Conservation (phyloP, 2,797 vertebrate genomes). For the Iguana delicatissima region DNA sequence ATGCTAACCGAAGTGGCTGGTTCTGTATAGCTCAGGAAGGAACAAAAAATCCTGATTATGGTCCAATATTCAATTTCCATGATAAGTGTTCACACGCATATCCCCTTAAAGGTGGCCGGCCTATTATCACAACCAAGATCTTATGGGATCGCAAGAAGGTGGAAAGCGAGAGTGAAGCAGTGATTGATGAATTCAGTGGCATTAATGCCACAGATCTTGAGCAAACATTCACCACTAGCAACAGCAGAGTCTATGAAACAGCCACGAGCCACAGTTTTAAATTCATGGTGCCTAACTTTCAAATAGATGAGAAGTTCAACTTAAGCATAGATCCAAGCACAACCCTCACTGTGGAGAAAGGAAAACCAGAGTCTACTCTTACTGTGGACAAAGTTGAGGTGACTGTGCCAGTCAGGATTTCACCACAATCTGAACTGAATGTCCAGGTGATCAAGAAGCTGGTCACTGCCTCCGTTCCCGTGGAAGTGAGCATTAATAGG, state of each 20-base stretch:
- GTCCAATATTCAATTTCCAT: neutral
- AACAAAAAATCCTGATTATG: neutral
- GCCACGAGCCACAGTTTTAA: slow-evolving; percentile 20
- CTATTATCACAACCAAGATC: slow-evolving; percentile 15
- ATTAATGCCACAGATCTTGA: slow-evolving; percentile 26
- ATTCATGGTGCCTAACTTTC: neutral
- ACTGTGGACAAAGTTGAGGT: slow-evolving; percentile 8
- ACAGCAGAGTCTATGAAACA: slow-evolving; percentile 17
- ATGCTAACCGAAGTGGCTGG: neutral
- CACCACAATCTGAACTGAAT: slow-evolving; percentile 34
- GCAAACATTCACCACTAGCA: slow-evolving; percentile 35
- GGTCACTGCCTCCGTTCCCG: slow-evolving; percentile 4
- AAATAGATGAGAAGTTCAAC: neutral
- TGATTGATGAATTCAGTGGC: slow-evolving; percentile 37
- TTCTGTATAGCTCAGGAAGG: slow-evolving; percentile 27
- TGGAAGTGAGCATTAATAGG: slow-evolving; percentile 22
- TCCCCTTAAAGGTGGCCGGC: slow-evolving; percentile 17
- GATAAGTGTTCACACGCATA: slow-evolving; percentile 1
- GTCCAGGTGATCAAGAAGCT: slow-evolving; percentile 32
- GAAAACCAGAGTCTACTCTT: neutral
- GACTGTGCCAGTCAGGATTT: slow-evolving; percentile 26
- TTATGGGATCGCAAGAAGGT: slow-evolving; percentile 35
- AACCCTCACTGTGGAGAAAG: slow-evolving; percentile 26
- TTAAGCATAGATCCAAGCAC: slow-evolving; percentile 8
- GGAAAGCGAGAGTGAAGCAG: neutral